phyloP scores from a whole-genome alignment of 2,888 invertebrate species.

The Mesochorus sp. region DNA sequence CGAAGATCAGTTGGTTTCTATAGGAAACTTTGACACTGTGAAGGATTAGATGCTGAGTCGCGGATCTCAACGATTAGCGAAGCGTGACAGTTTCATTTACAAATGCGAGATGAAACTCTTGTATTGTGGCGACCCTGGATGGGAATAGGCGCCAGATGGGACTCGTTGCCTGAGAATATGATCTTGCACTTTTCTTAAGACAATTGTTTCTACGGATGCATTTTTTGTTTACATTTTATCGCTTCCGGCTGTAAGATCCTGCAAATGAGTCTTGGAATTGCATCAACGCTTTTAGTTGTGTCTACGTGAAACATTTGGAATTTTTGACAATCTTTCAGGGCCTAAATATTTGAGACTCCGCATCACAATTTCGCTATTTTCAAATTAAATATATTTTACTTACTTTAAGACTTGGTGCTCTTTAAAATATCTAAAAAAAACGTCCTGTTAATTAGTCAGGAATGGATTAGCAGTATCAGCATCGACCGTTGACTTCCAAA shows the following conservation, averaged over 20 bases:
- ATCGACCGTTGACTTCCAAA: background rate
- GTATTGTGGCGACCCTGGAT: slow-evolving; percentile 5
- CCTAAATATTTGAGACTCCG: too few species aligned
- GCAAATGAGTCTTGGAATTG: too few species aligned
- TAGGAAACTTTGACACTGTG: slow-evolving; percentile 39
- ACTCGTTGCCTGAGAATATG: background rate
- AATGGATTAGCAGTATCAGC: background rate
- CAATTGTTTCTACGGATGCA: background rate
- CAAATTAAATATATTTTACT: too few species aligned
- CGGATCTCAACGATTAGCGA: slow-evolving; percentile 31
- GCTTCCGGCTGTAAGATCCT: too few species aligned
- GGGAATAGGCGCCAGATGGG: background rate
- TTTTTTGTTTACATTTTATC: too few species aligned
- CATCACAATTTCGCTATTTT: too few species aligned
- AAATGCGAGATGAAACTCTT: background rate
- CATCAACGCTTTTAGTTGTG: too few species aligned
- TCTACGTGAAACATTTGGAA: too few species aligned
- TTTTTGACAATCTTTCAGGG: too few species aligned
- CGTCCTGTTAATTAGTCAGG: too few species aligned
- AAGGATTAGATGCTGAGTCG: slow-evolving; percentile 42
- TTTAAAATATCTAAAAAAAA: too few species aligned
- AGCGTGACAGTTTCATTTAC: slow-evolving; percentile 12
- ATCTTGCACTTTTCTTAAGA: background rate
- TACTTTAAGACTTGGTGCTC: too few species aligned
- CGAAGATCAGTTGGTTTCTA: slow-evolving; percentile 27